Percentiles rank a stretch among this genome's conserved stretches.
Evolutionary conservation across 2,888 invertebrate species (phyloP).

Genomic region (Agrochola macilenta): DNA sequence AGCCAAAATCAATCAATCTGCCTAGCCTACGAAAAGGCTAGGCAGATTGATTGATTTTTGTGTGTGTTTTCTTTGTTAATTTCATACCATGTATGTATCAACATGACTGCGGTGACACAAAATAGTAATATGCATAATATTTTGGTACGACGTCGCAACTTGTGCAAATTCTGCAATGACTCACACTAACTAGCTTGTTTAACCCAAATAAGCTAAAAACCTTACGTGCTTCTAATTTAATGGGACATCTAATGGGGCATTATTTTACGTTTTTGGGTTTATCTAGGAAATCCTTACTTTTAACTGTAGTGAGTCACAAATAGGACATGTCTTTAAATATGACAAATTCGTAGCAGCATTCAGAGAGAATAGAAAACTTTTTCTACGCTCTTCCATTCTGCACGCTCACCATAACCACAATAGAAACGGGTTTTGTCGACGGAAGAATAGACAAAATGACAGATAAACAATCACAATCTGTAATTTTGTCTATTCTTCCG

Average conservation of each 20-base stretch:
- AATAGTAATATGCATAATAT: conserved; percentile 7
- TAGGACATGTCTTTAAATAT: background rate
- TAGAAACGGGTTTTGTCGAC: too few relatives aligned
- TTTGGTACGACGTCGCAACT: conserved; percentile 6
- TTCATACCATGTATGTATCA: background rate
- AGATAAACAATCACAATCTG: too few relatives aligned
- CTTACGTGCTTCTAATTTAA: background rate
- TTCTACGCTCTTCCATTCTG: background rate
- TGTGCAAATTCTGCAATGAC: conserved; percentile 29
- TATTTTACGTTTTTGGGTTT: conserved; percentile 17
- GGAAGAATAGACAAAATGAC: too few relatives aligned
- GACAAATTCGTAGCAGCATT: background rate
- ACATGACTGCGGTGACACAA: conserved; percentile 1
- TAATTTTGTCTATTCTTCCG: too few relatives aligned
- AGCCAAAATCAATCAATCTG: too few relatives aligned
- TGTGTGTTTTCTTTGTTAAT: background rate
- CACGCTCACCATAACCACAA: too few relatives aligned
- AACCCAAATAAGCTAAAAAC: background rate
- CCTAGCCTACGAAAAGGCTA: too few relatives aligned
- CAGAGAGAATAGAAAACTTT: background rate
- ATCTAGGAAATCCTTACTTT: conserved; percentile 8
- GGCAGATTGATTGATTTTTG: too few relatives aligned
- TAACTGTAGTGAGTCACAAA: background rate
- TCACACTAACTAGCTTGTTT: conserved; percentile 10
- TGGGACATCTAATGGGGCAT: background rate